Evolutionary conservation across 1,140 invertebrate genomes (phyloP).

Genomic region (Luehdorfia chinensis): DNA sequence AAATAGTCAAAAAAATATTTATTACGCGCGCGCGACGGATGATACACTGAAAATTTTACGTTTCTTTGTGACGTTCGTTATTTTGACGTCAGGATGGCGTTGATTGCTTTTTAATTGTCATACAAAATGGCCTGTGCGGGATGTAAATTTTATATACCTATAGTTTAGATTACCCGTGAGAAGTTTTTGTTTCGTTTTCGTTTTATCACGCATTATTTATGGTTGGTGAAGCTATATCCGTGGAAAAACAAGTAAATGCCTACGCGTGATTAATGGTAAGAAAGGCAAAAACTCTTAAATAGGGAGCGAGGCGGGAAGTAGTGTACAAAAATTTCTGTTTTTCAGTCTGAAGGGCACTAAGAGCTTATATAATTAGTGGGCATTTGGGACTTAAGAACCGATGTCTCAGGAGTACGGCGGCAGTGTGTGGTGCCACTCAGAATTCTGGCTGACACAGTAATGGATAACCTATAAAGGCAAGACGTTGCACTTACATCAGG

Average conservation of each 20-base stretch:
- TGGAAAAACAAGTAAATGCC: background rate
- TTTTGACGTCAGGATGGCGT: constrained; percentile 14
- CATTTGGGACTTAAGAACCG: too few relatives aligned
- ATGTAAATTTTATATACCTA: constrained; percentile 1
- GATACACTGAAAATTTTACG: constrained; percentile 23
- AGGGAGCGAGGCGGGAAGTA: too few relatives aligned
- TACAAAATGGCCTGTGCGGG: constrained; percentile 8
- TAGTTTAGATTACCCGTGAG: constrained; percentile 3
- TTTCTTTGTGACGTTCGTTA: constrained; percentile 17
- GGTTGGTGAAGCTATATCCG: background rate
- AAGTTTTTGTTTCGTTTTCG: background rate
- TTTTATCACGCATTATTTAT: background rate
- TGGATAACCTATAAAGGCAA: too few relatives aligned
- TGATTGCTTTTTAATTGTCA: constrained; percentile 18
- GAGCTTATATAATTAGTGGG: too few relatives aligned
- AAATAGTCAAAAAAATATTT: constrained; percentile 21
- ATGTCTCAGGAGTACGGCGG: too few relatives aligned
- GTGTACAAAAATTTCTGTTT: too few relatives aligned
- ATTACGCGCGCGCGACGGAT: constrained; percentile 10
- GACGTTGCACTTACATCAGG: too few relatives aligned
- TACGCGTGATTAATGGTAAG: too few relatives aligned
- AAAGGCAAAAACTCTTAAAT: too few relatives aligned
- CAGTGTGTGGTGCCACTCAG: too few relatives aligned
- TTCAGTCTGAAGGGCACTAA: too few relatives aligned
- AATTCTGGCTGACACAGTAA: too few relatives aligned